Percentiles rank a stretch among this genome's conserved stretches.
Conservation (phyloP, 37 sponge, comb jelly and placozoan species). For the Beroe forskalii region DNA sequence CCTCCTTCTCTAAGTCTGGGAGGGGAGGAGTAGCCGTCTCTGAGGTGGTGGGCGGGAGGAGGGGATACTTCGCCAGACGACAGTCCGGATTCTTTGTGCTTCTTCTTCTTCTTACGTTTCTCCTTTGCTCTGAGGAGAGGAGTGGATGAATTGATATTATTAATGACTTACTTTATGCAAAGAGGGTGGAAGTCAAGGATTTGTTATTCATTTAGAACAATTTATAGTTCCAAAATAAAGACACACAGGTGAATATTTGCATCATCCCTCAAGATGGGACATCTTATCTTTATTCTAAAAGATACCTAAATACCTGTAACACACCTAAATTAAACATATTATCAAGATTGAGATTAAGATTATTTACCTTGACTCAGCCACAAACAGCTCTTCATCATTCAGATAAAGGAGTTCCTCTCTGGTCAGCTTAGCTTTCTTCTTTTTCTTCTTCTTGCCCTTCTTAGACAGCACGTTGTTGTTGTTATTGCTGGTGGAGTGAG, state of each 20-base stretch:
- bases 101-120: constrained; percentile 25
- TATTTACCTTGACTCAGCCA: constrained; percentile 8
- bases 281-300: too few relatives aligned
- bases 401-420: constrained; percentile 56
- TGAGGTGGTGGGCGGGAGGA: neutral
- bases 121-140: neutral
- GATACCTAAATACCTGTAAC: too few relatives aligned
- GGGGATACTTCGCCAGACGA: neutral
- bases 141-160: neutral
- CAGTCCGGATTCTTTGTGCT: neutral
- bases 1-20: neutral
- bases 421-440: constrained; percentile 19
- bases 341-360: too few relatives aligned
- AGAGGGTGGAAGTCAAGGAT: neutral
- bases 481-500: neutral
- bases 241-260: too few relatives aligned
- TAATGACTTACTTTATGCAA: neutral
- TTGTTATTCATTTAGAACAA: neutral
- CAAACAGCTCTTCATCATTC: constrained; percentile 24
- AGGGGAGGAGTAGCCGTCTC: too few relatives aligned
- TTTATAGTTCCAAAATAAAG: too few relatives aligned
- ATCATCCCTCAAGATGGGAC: too few relatives aligned
- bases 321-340: too few relatives aligned
- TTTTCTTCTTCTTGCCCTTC: constrained; percentile 41
- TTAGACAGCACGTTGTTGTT: neutral